Percentiles rank a stretch among this genome's conserved stretches.
phyloP scores from a whole-genome alignment of 2,888 invertebrate species.

The Smittia sp. region DNA sequence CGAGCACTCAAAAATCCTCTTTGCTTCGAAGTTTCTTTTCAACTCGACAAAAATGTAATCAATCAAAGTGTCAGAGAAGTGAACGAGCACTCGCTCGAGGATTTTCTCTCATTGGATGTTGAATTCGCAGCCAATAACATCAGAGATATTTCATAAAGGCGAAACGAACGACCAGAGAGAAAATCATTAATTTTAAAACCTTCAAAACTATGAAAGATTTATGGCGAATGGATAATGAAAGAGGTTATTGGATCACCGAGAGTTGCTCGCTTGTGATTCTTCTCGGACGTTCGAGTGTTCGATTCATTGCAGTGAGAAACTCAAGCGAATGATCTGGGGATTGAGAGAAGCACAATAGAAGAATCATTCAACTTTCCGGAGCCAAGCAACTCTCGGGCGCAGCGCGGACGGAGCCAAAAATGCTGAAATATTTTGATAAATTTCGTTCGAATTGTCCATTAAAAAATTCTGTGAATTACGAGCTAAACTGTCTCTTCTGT shows the following conservation, averaged over 20 bases:
- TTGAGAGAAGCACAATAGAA: neutral
- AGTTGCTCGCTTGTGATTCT: neutral
- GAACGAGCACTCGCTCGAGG: neutral
- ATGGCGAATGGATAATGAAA: conserved; percentile 35
- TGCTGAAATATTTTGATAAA: neutral
- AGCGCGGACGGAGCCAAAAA: neutral
- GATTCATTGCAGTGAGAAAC: neutral
- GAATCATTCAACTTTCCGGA: neutral
- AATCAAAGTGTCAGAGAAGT: conserved; percentile 27
- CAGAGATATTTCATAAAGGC: neutral
- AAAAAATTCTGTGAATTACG: neutral
- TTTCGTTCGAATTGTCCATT: neutral
- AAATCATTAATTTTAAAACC: conserved; percentile 40
- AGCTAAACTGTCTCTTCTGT: too few relatives aligned
- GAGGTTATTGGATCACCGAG: conserved; percentile 10
- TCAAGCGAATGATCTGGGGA: neutral
- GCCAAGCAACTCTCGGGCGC: neutral
- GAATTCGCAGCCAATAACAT: conserved; percentile 35
- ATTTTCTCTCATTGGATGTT: conserved; percentile 32
- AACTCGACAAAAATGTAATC: conserved; percentile 17
- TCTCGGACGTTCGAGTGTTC: neutral
- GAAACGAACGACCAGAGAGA: neutral
- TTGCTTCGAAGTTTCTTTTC: neutral
- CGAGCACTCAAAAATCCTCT: neutral
- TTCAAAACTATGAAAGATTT: conserved; percentile 39